Evolutionary conservation across 2,797 vertebrate species (phyloP).

Genomic region (Ambastaia sidthimunki): DNA sequence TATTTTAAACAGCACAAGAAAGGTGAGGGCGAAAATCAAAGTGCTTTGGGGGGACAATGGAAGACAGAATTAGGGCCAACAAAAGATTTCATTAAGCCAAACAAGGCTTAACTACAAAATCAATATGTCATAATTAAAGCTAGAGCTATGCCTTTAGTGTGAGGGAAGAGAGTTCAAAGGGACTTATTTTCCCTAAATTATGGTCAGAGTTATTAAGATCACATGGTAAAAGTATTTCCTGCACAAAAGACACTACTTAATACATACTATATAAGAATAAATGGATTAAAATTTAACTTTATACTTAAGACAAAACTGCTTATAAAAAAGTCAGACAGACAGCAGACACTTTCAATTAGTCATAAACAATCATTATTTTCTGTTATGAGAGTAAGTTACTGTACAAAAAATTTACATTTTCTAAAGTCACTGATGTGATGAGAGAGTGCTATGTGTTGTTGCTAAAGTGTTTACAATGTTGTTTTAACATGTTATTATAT

Average conservation of each 20-base stretch:
- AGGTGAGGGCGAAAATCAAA: slow-evolving; percentile 66
- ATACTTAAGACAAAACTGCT: slow-evolving; percentile 11
- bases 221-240: slow-evolving; percentile 73
- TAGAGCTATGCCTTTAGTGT: slow-evolving; percentile 71
- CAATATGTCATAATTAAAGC: slow-evolving; percentile 87
- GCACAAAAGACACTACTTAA: slow-evolving; percentile 66
- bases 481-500: too few species aligned
- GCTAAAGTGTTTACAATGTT: too few species aligned
- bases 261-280: slow-evolving; percentile 55
- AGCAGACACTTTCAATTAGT: too few species aligned
- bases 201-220: slow-evolving; percentile 86
- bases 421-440: too few species aligned
- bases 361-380: not conserved
- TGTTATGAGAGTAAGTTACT: too few species aligned
- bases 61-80: slow-evolving; percentile 83
- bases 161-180: slow-evolving; percentile 72
- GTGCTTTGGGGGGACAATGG: slow-evolving; percentile 77
- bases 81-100: slow-evolving; percentile 90
- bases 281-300: slow-evolving; percentile 19
- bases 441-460: too few species aligned
- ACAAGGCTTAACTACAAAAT: slow-evolving; percentile 89
- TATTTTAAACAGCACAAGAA: slow-evolving; percentile 65
- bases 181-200: slow-evolving; percentile 83
- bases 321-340: not conserved
- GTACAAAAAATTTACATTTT: too few species aligned